phyloP scores from a whole-genome alignment of 2,797 vertebrate genomes.

The Psittacula derbiana region DNA sequence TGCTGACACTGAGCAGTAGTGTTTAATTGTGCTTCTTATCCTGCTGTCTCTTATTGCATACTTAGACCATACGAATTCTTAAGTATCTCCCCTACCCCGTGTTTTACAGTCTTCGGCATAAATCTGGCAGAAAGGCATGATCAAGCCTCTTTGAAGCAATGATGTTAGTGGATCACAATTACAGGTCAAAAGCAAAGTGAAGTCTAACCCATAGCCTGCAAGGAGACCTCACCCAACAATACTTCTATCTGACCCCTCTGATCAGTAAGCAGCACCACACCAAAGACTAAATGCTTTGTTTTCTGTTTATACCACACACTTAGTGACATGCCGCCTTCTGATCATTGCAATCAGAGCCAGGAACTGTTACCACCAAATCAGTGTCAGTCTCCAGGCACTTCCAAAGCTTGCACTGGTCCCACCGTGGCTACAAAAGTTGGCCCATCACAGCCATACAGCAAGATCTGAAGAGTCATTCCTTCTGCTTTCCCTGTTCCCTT shows the following conservation, averaged over 20 bases:
- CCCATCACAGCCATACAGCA: not conserved
- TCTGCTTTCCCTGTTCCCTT: not conserved
- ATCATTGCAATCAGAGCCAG: not conserved
- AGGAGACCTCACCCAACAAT: not conserved
- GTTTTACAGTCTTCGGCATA: not conserved
- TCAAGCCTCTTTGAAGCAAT: not conserved
- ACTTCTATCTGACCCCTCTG: not conserved
- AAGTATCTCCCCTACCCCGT: not conserved
- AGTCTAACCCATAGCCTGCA: not conserved
- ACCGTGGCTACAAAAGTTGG: not conserved
- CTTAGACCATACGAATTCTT: not conserved
- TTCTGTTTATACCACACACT: not conserved
- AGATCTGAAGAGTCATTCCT: not conserved
- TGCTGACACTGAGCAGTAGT: not conserved
- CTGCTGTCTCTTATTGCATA: not conserved
- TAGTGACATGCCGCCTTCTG: rapidly evolving
- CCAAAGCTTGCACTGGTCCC: not conserved
- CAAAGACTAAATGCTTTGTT: not conserved
- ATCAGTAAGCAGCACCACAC: not conserved
- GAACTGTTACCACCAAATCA: not conserved
- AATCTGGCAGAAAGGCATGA: not conserved
- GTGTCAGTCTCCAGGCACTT: not conserved
- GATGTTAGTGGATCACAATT: not conserved
- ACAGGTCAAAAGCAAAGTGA: not conserved
- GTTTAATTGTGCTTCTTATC: not conserved